Percentiles rank a stretch among this genome's conserved stretches.
phyloP scores from a whole-genome alignment of 1,140 invertebrate genomes.

The Diorhabda elongata region DNA sequence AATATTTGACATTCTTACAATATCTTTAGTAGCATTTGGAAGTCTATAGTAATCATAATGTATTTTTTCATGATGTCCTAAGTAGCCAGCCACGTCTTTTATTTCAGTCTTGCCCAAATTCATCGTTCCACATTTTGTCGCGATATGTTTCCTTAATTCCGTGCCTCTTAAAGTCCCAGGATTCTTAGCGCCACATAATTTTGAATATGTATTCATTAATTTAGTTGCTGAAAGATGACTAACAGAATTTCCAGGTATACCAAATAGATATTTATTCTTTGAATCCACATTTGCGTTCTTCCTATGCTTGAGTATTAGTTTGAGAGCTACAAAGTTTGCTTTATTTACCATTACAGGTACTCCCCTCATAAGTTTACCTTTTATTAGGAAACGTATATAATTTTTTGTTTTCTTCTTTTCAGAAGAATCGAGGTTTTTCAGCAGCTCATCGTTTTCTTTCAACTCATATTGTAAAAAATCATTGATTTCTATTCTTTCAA shows the following conservation, averaged over 20 bases:
- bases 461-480: background rate
- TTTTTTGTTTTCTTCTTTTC: background rate
- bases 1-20: background rate
- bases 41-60: background rate
- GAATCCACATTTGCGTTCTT: conserved; percentile 4
- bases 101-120: conserved; percentile 3
- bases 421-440: background rate
- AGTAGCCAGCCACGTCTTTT: background rate
- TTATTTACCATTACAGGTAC: conserved; percentile 10
- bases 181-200: background rate
- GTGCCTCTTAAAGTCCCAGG: background rate
- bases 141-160: conserved; percentile 5
- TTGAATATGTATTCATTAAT: background rate
- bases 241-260: background rate
- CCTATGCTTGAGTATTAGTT: conserved; percentile 1
- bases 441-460: background rate
- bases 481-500: background rate
- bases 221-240: background rate
- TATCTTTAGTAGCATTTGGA: background rate
- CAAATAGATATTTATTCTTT: conserved; percentile 12
- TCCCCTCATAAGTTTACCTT: conserved; percentile 7
- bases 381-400: conserved; percentile 10
- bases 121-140: background rate
- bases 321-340: background rate
- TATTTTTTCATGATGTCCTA: conserved; percentile 6